Conservation (phyloP, 2,888 invertebrate genomes). For the Pammene fasciana region DNA sequence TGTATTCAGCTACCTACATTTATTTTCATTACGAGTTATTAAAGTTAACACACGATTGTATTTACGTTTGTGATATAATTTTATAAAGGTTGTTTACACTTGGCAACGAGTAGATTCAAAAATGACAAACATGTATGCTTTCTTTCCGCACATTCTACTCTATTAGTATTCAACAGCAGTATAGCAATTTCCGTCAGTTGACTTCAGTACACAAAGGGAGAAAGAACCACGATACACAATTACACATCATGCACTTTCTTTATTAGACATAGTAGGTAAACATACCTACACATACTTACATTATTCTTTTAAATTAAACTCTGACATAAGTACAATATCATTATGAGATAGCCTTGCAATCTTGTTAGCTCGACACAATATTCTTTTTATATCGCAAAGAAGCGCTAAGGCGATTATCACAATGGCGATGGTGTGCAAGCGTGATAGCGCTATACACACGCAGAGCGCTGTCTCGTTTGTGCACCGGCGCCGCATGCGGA, state of each 20-base stretch:
- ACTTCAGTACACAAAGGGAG: not conserved
- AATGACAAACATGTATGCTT: slow-evolving; percentile 2
- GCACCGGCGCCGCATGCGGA: too few species aligned
- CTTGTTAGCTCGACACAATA: not conserved
- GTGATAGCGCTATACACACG: too few species aligned
- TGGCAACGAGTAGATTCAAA: not conserved
- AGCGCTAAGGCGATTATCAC: too few species aligned
- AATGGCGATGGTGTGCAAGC: too few species aligned
- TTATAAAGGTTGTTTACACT: not conserved
- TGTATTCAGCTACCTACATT: slow-evolving; percentile 68
- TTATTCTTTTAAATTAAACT: too few species aligned
- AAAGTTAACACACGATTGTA: slow-evolving; percentile 58
- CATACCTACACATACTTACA: too few species aligned
- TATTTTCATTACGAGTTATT: slow-evolving; percentile 75
- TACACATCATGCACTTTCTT: too few species aligned
- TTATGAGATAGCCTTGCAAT: not conserved
- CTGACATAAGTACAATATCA: not conserved
- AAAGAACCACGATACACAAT: not conserved
- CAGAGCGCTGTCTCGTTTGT: too few species aligned
- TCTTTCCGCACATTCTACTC: slow-evolving; percentile 3
- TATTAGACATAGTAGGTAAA: too few species aligned
- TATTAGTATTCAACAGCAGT: slow-evolving; percentile 12
- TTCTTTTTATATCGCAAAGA: not conserved
- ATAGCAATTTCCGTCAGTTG: slow-evolving; percentile 12
- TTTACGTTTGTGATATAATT: slow-evolving; percentile 40